These are phyloP conservation scores for Heterotilapia buettikoferi DNA, from an alignment of 2,113 vertebrate species.

Conservation along the genomic window DNA sequence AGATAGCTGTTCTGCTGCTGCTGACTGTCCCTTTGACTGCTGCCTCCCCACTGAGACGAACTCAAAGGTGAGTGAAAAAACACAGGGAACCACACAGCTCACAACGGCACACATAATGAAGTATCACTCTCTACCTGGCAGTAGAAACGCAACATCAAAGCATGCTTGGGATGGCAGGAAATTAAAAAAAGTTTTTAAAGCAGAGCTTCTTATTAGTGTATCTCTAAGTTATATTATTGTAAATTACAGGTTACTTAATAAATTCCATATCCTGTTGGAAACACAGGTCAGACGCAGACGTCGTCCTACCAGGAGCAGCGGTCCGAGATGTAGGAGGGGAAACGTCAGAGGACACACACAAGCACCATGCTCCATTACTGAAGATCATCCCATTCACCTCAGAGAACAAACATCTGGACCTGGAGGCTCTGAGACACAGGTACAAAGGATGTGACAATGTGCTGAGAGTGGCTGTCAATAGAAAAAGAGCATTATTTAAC, in stretches of 20 bases:
- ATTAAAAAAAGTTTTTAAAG: not conserved
- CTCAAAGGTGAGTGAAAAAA: constrained; percentile 42
- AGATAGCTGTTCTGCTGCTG: constrained; percentile 62
- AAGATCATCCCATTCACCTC: constrained; percentile 40
- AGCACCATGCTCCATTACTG: constrained; percentile 1
- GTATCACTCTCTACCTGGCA: not conserved
- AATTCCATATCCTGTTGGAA: not conserved
- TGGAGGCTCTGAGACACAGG: constrained; percentile 42
- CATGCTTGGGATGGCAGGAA: not conserved
- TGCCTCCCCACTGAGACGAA: constrained; percentile 46
- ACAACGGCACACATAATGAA: not conserved
- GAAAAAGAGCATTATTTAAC: not conserved
- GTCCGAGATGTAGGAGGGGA: not conserved
- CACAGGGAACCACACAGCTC: not conserved
- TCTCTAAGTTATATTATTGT: not conserved
- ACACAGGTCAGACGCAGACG: constrained; percentile 28
- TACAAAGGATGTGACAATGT: not conserved
- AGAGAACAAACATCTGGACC: not conserved
- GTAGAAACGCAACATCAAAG: not conserved
- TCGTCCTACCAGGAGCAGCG: not conserved
- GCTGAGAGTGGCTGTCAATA: not conserved
- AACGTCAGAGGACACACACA: not conserved
- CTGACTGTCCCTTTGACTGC: constrained; percentile 48
- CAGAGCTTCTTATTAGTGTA: not conserved
- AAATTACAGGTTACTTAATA: not conserved